Base-by-base conservation (phyloP, 2,797 vertebrate species). In the Sebastes jordani region DNA sequence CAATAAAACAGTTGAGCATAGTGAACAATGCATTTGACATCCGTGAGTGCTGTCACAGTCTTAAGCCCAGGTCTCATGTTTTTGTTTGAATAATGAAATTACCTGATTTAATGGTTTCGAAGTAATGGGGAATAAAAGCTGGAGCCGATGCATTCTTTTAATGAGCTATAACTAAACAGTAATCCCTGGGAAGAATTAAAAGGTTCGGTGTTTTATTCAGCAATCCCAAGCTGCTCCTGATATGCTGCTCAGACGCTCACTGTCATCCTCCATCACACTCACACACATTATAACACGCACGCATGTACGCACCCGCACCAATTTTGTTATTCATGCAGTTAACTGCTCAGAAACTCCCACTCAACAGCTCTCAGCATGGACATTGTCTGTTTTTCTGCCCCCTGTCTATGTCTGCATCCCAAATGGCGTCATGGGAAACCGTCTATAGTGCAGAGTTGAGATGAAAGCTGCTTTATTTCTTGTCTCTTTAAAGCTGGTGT, bases 171-270 rank as follows among this genome's bases (percentile, higher is more conserved):
- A 81, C 76, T 74, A 83, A 94, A 87, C 76, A 85, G 86, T 77
- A 87, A 92, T 91, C 89, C 87, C 89, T 92, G 80, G 84, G 81
- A 93, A 92, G 83, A 92, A 91, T 91, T 83, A 91, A 93, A 87
- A 91, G 91, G 79, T 79, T 91, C 80, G 66, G 79, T 92, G 84
- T 93, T 94, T 91, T 92, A 92, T 93, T 91, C 81, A 92, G 85
- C 84, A 87, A 88, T 88, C 88, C 85, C 78, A 73, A 70, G 81
- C 80, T 46, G 88, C 77, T 74, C 77, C 74, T 80, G 78, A 88
- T 82, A 85, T 56, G 38, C 80, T 78, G 80, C 56, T 14, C 84
- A 93, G 82, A 87, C 49, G 32, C 66, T 79, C 32, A 55, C 64
- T 81, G 63, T 85, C 86, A 76, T 73, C 71, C 38, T 69, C 59